These are phyloP conservation scores for Hymenopus coronatus DNA, from an alignment of 2,888 invertebrate species.

Conservation along the genomic window DNA sequence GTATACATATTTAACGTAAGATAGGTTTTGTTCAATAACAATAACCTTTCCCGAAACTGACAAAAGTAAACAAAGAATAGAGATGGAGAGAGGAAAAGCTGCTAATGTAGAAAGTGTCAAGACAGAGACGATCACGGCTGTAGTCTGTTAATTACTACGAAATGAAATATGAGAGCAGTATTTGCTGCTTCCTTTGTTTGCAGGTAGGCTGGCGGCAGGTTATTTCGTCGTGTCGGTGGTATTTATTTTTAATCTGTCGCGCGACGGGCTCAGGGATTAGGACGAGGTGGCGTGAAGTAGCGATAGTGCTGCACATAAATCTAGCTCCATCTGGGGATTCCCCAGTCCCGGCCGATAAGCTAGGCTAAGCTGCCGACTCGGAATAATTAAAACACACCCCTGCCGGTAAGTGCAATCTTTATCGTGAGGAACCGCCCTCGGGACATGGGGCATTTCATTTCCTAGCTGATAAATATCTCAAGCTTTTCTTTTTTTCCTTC, in stretches of 20 bases:
- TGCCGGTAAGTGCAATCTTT: constrained; percentile 15
- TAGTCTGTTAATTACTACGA: neutral
- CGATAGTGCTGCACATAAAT: constrained; percentile 23
- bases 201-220: neutral
- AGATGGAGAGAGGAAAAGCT: neutral
- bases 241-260: neutral
- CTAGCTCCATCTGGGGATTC: constrained; percentile 23
- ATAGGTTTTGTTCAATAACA: no score
- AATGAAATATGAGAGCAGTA: neutral
- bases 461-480: neutral
- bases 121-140: neutral
- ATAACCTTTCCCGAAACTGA: neutral
- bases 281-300: constrained; percentile 12
- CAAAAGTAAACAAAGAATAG: neutral
- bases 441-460: neutral
- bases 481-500: neutral
- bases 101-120: neutral
- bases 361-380: constrained; percentile 15
- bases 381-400: constrained; percentile 20
- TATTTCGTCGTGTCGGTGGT: neutral
- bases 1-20: no score
- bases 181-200: neutral
- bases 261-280: constrained; percentile 2
- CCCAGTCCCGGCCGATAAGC: constrained; percentile 19
- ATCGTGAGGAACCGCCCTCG: neutral